A percentile compares a stretch with the other conserved stretches of the same genome.
Evolutionary conservation across 2,113 vertebrate genomes (phyloP).

Genomic region (Symphodus melops): DNA sequence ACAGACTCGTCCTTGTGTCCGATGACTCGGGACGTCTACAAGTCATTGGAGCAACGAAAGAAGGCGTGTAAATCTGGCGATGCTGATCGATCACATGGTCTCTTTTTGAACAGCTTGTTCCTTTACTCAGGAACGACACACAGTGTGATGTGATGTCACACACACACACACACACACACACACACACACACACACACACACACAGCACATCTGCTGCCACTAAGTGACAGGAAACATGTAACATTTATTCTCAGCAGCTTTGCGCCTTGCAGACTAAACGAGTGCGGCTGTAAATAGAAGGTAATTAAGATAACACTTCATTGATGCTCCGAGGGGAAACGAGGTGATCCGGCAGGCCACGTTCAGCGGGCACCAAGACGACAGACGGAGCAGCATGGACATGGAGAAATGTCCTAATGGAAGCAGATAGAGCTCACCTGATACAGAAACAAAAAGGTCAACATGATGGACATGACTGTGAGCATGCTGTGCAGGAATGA

Average conservation of each 20-base stretch:
- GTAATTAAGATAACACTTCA: neutral
- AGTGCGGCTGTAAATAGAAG: neutral
- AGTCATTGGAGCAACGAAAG: no score
- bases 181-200: conserved; percentile 10
- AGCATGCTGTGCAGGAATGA: no score
- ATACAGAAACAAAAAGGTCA: neutral
- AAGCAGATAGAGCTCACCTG: neutral
- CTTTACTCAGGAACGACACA: no score
- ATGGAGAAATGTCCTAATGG: neutral
- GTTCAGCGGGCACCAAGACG: neutral
- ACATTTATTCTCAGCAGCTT: neutral
- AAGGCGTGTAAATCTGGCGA: no score
- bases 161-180: neutral
- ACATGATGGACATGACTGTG: neutral
- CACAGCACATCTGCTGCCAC: neutral
- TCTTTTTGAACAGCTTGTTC: no score
- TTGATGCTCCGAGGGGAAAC: neutral
- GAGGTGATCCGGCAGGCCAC: neutral
- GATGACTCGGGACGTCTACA: no score
- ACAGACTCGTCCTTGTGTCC: no score
- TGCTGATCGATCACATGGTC: no score
- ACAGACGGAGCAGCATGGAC: neutral
- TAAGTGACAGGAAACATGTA: neutral
- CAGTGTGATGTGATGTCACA: no score
- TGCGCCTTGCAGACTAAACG: neutral